Base-by-base conservation (phyloP, 2,888 invertebrate species). In the Lithophane ornitopus region DNA sequence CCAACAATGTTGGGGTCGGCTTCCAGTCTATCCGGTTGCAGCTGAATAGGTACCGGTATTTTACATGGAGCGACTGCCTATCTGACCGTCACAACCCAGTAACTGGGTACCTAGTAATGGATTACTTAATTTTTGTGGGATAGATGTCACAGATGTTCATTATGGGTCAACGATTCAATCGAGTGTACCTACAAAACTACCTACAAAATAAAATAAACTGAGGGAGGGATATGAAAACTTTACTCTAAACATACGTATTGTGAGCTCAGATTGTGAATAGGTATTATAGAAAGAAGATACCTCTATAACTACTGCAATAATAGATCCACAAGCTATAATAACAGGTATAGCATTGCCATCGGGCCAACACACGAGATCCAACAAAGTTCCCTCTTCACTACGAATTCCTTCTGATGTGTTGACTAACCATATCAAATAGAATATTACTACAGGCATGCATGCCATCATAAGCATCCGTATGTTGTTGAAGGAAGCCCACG, bases 291-390 rank as follows among this genome's bases (percentile, higher is more conserved):
- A 61, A 7, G 9, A 41, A 58, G 0, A 46, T 90, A 94, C 96
- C 93, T 96, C 95, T 83, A 96, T 95, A 69, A 96, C 93, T 52
- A 96, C 95, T 49, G 96, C 96, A 74, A 95, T 92, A 69, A 95
- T 85, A 41, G 96, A 93, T 41, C 94, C 94, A 86, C 93, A 94
- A 19, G 95, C 92, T 70, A 96, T 95, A 69, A 96, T 93, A 74
- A 95, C 96, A 22, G 96, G 96, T 74, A 96, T 96, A 16, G 95
- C 96, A 76, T 96, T 96, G 22, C 96, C 96, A 82, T 96, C 96
- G 22, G 96, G 96, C 96, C 96, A 96, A 80, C 96, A 96, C 4
- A 96, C 94, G 2, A 96, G 91, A 77, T 96, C 96, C 70, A 96
- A 82, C 65, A 96, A 87, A 11, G 94, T 92, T 26, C 96, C 96